Evolutionary conservation across 2,888 invertebrate species (phyloP).

Genomic region (Scaptodrosophila latifasciaeformis): DNA sequence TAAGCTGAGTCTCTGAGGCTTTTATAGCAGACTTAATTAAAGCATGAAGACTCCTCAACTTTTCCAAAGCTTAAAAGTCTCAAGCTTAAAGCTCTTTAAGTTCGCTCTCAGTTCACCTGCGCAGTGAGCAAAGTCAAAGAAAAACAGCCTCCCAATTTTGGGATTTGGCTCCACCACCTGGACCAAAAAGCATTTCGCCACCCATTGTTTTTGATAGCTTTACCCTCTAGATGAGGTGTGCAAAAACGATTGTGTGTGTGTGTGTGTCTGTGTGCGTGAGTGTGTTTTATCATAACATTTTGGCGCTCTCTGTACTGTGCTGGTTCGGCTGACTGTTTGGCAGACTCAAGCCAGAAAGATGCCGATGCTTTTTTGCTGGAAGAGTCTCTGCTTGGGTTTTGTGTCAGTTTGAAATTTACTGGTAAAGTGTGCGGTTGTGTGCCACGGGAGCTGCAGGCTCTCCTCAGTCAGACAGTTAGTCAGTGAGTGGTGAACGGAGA

Average conservation of each 20-base stretch:
- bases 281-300: slow-evolving; percentile 53
- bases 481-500: not conserved
- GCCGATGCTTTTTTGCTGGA: slow-evolving; percentile 15
- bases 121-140: not conserved
- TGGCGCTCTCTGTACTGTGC: slow-evolving; percentile 13
- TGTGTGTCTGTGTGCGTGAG: slow-evolving; percentile 12
- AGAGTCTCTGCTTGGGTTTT: slow-evolving; percentile 42
- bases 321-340: slow-evolving; percentile 12
- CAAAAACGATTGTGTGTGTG: not conserved
- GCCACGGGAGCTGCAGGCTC: not conserved
- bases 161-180: slow-evolving; percentile 20
- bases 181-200: slow-evolving; percentile 34
- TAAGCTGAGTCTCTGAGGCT: not conserved
- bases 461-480: not conserved
- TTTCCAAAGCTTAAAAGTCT: not conserved
- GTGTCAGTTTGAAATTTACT: slow-evolving; percentile 67
- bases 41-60: not conserved
- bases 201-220: slow-evolving; percentile 8
- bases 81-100: not conserved
- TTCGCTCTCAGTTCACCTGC: not conserved
- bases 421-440: slow-evolving; percentile 60
- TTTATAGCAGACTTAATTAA: not conserved
- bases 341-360: slow-evolving; percentile 33
- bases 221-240: slow-evolving; percentile 14
- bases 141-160: slow-evolving; percentile 35